Evolutionary conservation across 2,113 vertebrate species (phyloP), one percentile per base, ranked within the genome.

Genomic region (Nycticorax nycticorax): DNA sequence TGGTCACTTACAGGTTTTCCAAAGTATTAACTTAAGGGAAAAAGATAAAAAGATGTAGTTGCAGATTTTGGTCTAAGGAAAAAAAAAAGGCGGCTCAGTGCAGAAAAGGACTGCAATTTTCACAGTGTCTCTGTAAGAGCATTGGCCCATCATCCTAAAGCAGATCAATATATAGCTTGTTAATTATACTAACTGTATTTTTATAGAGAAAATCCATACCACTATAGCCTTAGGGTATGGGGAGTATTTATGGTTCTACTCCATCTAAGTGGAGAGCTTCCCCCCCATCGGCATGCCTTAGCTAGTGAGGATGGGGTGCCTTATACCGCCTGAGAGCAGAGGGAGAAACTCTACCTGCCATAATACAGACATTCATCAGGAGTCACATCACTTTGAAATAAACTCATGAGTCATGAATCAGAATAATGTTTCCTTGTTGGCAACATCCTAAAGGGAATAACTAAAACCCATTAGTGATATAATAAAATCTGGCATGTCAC

Each of bases 401-500:
- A 82, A 90, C 67, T 71, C 82, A 62, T 32, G 90, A 94, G 88
- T 95, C 84, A 86, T 35, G 85, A 93, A 81, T 93, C 69, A 89
- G 90, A 96, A 86, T 86, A 88, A 88, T 67, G 63, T 74, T 94
- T 88, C 39, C 62, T 95, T 47, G 55, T 43, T 71, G 77, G 63
- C 74, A 84, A 76, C 66, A 92, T 96, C 91, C 88, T 96, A 93
- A 93, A 93, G 91, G 67, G 71, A 82, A 92, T 85, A 88, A 96
- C 78, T 41, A 96, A 94, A 95, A 86, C 17, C 83, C 66, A 85
- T 80, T 92, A 89, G 63, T 93, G 82, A 95, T 91, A 47, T 73
- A 92, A 97, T 91, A 92, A 93, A 93, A 87, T 47, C 59, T 91
- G 76, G 83, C 85, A 93, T 86, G 94, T 95, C 96, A 93, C 93